Percentiles rank a stretch among this genome's conserved stretches.
Conservation (phyloP, 2,888 invertebrate genomes). For the Hypselothyrea guttata region DNA sequence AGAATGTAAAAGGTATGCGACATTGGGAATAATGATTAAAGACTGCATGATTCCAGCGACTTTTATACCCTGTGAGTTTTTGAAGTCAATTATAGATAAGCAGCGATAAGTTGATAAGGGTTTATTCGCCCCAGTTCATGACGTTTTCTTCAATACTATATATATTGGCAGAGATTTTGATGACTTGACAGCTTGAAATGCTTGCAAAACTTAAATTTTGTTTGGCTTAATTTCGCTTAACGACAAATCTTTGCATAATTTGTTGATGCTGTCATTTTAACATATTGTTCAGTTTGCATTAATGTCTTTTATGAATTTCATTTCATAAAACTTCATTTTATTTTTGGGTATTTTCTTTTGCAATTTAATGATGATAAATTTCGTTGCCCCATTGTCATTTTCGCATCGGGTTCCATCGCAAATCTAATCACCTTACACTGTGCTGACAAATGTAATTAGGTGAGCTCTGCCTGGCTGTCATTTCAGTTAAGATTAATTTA, state of each 20-base stretch:
- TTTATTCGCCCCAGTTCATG: too few species aligned
- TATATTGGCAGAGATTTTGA: too few species aligned
- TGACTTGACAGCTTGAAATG: too few species aligned
- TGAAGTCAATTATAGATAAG: too few species aligned
- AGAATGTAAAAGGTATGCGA: not conserved
- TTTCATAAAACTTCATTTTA: slow-evolving; percentile 8
- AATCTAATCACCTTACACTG: slow-evolving; percentile 52
- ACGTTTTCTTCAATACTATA: too few species aligned
- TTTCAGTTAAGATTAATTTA: slow-evolving; percentile 32
- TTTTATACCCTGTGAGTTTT: slow-evolving; percentile 22
- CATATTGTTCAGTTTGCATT: slow-evolving; percentile 3
- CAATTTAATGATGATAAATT: slow-evolving; percentile 63
- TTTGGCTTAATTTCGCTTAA: too few species aligned
- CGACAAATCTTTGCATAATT: too few species aligned
- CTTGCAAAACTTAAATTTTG: too few species aligned
- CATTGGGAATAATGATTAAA: slow-evolving; percentile 20
- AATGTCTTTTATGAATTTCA: slow-evolving; percentile 22
- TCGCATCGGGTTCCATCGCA: slow-evolving; percentile 7
- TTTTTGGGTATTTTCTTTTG: slow-evolving; percentile 20
- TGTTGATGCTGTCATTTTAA: too few species aligned
- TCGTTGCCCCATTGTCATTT: slow-evolving; percentile 32
- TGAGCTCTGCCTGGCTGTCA: slow-evolving; percentile 36
- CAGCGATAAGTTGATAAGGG: too few species aligned
- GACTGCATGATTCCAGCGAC: not conserved
- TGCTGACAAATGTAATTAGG: slow-evolving; percentile 63